Percentiles rank a stretch among this genome's conserved stretches.
phyloP scores from a whole-genome alignment of 2,797 vertebrate species.

The Vultur gryphus region DNA sequence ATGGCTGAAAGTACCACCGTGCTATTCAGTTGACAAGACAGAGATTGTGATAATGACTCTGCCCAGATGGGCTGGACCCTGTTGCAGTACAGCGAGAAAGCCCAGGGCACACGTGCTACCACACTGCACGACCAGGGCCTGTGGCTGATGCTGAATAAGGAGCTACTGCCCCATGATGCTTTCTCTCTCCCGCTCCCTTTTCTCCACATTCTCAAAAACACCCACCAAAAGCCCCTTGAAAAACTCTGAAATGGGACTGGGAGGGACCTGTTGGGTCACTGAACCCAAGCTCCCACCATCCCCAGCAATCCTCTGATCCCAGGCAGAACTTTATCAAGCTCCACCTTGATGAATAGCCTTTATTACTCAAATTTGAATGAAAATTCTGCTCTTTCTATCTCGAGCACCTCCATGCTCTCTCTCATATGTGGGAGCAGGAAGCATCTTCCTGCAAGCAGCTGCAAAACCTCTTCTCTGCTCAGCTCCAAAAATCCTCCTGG shows the following conservation, averaged over 20 bases:
- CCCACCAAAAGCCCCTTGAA: background rate
- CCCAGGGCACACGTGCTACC: accelerated
- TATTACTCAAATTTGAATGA: background rate
- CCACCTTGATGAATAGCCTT: background rate
- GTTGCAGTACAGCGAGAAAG: background rate
- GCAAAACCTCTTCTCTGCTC: background rate
- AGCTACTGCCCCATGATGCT: background rate
- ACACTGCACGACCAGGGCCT: accelerated
- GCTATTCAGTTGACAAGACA: background rate
- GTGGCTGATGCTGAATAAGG: background rate
- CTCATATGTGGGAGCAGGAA: background rate
- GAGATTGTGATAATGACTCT: background rate
- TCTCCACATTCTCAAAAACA: background rate
- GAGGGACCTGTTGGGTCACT: background rate
- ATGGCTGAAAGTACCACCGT: accelerated
- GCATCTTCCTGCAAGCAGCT: background rate
- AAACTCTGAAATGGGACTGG: background rate
- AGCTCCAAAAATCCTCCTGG: background rate
- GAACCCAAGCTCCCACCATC: background rate
- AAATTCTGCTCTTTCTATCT: background rate
- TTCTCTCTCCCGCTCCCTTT: background rate
- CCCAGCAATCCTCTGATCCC: background rate
- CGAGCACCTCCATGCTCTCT: background rate
- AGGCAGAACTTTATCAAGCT: background rate
- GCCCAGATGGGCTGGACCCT: background rate